These are phyloP conservation scores for Pocillopora grandis DNA, from an alignment of 92 coral and sea anemone species.

Conservation along the genomic window DNA sequence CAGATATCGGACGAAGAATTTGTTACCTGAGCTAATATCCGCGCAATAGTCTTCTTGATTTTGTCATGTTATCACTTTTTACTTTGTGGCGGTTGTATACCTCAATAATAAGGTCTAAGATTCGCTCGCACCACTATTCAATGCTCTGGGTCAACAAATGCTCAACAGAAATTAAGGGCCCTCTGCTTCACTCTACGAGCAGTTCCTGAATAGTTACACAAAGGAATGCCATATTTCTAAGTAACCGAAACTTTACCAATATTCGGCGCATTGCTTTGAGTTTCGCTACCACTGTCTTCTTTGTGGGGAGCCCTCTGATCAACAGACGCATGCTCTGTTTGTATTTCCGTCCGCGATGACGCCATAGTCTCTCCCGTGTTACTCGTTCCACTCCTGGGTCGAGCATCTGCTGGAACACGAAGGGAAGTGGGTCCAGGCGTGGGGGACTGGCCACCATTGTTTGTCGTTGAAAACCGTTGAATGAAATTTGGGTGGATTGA, in stretches of 20 bases:
- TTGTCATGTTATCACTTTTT: no score
- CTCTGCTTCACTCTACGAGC: no score
- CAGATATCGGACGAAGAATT: no score
- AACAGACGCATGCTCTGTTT: conserved; percentile 35
- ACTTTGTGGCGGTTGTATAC: no score
- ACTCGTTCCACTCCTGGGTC: conserved; percentile 37
- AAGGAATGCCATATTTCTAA: background rate
- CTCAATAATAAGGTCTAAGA: no score
- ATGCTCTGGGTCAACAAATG: no score
- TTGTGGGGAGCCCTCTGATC: conserved; percentile 22
- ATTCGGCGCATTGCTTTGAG: conserved; percentile 7
- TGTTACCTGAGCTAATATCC: no score
- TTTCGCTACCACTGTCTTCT: conserved; percentile 47
- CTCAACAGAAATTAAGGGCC: no score
- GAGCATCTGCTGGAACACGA: conserved; percentile 45
- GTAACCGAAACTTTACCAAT: background rate
- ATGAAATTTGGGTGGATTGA: conserved; percentile 93
- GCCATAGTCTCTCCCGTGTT: conserved; percentile 45
- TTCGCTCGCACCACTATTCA: no score
- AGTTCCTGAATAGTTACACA: background rate
- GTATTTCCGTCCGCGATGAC: conserved; percentile 41
- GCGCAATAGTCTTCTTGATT: no score
- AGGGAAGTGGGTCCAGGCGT: conserved; percentile 31
- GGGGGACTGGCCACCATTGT: conserved; percentile 37
- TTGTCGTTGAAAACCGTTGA: conserved; percentile 67